Evolutionary conservation across 1,140 invertebrate genomes (phyloP), one percentile per base, ranked within the genome.

Genomic region (Drosophila parabipectinata): DNA sequence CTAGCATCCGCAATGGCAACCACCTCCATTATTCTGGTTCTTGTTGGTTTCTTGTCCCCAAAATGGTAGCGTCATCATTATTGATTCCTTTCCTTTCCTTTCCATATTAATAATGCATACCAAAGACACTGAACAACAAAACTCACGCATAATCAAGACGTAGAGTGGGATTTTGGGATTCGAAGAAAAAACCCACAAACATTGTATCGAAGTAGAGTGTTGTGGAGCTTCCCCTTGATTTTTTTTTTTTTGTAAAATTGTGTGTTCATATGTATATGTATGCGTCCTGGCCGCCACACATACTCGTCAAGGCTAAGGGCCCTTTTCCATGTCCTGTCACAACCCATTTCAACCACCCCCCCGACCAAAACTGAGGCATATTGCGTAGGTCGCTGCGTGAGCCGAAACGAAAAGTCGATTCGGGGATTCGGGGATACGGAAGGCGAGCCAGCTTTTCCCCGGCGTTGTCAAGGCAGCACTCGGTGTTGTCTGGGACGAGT

Each of bases 341-440:
- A 57, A 48, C 41, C 52, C 39, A 57, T 59, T 72, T 72, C 26
- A 37, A n/a, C 72, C 41, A 47, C 30, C 12, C 44, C 37, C 12
- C 41, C 47, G 61, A 59, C 64, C 21, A 81, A 82, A 87, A 78
- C 84, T 55, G 72, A 88, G 83, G 82, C 84, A 83, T 89, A 88
- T 88, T 88, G 83, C 83, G 83, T 88, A 88, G 84, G 83, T 88
- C 83, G 60, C 80, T 87, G 83, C 71, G 82, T 87, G 82, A 68
- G 67, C 67, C 71, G 62, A 69, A 44, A 52, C 14, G 59, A 15
- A 61, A 53, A 53, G 34, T 50, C 45, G 14, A 14, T 24, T 1
- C 1, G 10, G 6, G 26, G 28, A 7, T 12, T 9, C 26, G 6
- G 26, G 26, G 26, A 28, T 28, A 28, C 26, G 48, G 30, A 26